Evolutionary conservation across 2,797 vertebrate genomes (phyloP).

Genomic region (Rallus crepitans): DNA sequence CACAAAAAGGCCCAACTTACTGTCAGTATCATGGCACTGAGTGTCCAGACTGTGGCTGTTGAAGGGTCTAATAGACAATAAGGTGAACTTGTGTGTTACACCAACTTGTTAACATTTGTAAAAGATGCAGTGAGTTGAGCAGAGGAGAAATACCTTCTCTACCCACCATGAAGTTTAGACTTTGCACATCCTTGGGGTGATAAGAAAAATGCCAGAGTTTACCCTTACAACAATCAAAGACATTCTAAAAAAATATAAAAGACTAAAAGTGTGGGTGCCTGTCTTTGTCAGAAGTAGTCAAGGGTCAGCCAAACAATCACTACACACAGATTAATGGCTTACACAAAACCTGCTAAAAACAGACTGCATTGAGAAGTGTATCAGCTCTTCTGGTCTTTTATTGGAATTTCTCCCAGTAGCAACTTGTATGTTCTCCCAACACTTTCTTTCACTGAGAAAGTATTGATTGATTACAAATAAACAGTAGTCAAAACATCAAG

Average conservation of each 20-base stretch:
- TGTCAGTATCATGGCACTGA: neutral
- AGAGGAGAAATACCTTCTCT: neutral
- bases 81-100: too few species aligned
- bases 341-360: neutral
- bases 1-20: neutral
- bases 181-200: neutral
- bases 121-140: neutral
- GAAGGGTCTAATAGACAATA: neutral
- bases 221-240: neutral
- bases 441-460: neutral
- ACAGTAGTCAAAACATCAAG: neutral
- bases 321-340: neutral
- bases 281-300: neutral
- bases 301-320: neutral
- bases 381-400: neutral
- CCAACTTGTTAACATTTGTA: neutral
- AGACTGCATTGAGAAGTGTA: neutral
- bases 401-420: neutral
- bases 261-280: neutral
- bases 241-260: neutral
- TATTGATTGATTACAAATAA: neutral
- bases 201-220: neutral
- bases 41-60: fast-evolving
- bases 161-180: neutral
- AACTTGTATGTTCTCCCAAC: neutral